Percentiles rank a stretch among this genome's conserved stretches.
Evolutionary conservation across 1,140 invertebrate genomes (phyloP).

Genomic region (Platorchestia sp.): DNA sequence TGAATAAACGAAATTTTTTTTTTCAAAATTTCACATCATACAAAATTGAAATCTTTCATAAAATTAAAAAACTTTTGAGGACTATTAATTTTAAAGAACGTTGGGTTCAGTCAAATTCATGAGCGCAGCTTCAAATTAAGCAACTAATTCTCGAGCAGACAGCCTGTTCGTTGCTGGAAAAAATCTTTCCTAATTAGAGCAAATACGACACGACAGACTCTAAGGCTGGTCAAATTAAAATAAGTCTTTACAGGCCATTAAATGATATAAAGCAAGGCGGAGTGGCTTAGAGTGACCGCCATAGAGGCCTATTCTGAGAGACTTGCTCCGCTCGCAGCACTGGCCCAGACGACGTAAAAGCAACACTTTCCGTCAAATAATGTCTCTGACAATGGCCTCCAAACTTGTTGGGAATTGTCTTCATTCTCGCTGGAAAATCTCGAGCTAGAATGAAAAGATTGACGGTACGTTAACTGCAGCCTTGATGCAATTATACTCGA

Average conservation of each 20-base stretch:
- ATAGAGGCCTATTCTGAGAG: background rate
- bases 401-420: no score
- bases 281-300: background rate
- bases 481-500: no score
- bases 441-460: no score
- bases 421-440: no score
- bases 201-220: slow-evolving; percentile 24
- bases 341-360: background rate
- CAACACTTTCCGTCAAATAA: background rate
- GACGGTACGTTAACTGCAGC: no score
- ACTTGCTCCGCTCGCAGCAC: background rate
- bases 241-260: slow-evolving; percentile 47
- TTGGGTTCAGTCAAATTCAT: no score
- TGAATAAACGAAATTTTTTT: no score
- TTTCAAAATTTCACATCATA: no score
- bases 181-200: slow-evolving; percentile 26
- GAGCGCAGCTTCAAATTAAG: no score
- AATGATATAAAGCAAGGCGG: slow-evolving; percentile 22
- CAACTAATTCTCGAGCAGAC: background rate
- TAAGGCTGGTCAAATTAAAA: slow-evolving; percentile 17
- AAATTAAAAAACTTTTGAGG: no score
- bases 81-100: no score
- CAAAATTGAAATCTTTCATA: no score
- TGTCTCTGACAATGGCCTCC: background rate
- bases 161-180: background rate